Conservation (phyloP, 2,888 invertebrate species). For the Coenonympha arcania region DNA sequence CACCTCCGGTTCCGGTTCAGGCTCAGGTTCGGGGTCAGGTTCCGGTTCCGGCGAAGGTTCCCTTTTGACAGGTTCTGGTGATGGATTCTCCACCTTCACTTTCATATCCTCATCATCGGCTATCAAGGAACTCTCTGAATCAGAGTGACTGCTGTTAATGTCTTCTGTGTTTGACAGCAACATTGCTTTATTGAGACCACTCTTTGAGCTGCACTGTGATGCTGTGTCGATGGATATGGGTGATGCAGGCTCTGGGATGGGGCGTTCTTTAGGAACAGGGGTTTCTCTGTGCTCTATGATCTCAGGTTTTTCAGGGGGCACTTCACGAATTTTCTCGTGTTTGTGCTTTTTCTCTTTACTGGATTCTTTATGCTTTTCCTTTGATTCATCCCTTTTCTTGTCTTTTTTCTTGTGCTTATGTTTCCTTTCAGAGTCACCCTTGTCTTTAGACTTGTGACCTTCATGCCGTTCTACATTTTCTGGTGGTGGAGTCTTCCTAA, state of each 20-base stretch:
- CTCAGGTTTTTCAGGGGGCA: constrained; percentile 67
- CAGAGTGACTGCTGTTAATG: constrained; percentile 60
- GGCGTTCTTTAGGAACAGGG: constrained; percentile 56
- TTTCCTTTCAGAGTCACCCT: constrained; percentile 68
- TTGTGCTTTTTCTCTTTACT: constrained; percentile 70
- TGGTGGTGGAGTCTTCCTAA: constrained; percentile 62
- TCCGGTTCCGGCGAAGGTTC: constrained; percentile 39
- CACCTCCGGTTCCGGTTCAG: constrained; percentile 39
- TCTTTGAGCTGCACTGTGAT: constrained; percentile 69
- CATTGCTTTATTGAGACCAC: constrained; percentile 56
- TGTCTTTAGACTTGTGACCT: constrained; percentile 64
- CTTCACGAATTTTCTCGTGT: constrained; percentile 69
- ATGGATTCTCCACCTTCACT: constrained; percentile 52
- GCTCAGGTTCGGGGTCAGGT: constrained; percentile 42
- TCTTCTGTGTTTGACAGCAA: constrained; percentile 56
- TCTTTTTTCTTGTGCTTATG: constrained; percentile 79
- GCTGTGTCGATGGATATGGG: constrained; percentile 69
- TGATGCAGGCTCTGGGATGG: constrained; percentile 56
- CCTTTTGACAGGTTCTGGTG: constrained; percentile 48
- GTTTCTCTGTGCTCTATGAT: constrained; percentile 61
- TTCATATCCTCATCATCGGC: constrained; percentile 62
- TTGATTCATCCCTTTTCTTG: constrained; percentile 77
- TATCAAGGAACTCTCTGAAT: constrained; percentile 62
- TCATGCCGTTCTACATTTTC: constrained; percentile 48
- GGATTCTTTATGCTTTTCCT: constrained; percentile 76